Percentiles rank a stretch among this genome's conserved stretches.
Evolutionary conservation across 1,140 invertebrate species (phyloP).

Genomic region (Plectrocnemia conspersa): DNA sequence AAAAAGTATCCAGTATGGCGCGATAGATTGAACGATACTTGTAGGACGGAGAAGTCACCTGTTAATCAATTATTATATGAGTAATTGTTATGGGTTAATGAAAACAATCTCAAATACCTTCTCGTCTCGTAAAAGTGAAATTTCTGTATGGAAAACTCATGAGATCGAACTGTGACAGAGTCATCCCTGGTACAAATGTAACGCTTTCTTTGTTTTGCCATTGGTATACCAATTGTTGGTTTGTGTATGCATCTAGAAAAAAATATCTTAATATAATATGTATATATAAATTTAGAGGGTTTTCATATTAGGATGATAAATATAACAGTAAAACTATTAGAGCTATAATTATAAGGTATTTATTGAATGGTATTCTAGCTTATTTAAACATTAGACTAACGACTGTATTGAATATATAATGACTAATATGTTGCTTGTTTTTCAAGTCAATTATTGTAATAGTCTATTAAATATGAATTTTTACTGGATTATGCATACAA

Average conservation of each 20-base stretch:
- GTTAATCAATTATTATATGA: constrained; percentile 43
- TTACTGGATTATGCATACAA: no score
- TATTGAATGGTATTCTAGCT: no score
- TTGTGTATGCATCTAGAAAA: constrained; percentile 82
- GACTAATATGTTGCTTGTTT: no score
- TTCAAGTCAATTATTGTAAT: no score
- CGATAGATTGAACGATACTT: constrained; percentile 88
- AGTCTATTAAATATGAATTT: no score
- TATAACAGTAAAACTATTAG: no score
- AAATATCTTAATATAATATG: constrained; percentile 27
- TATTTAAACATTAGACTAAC: no score
- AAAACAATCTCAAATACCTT: constrained; percentile 51
- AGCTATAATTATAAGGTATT: no score
- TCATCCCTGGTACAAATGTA: constrained; percentile 83
- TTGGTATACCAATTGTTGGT: constrained; percentile 80
- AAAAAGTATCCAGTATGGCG: constrained; percentile 90
- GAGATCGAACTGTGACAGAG: constrained; percentile 86
- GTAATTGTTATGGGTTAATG: constrained; percentile 23
- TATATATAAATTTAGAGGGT: neutral
- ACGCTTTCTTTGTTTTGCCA: constrained; percentile 83
- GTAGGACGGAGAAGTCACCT: constrained; percentile 83
- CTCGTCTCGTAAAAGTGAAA: constrained; percentile 68
- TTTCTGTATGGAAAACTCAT: constrained; percentile 80
- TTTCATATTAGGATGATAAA: neutral
- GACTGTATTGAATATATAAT: no score